Base-by-base conservation (phyloP, 2,113 vertebrate genomes). In the Phocoena phocoena region DNA sequence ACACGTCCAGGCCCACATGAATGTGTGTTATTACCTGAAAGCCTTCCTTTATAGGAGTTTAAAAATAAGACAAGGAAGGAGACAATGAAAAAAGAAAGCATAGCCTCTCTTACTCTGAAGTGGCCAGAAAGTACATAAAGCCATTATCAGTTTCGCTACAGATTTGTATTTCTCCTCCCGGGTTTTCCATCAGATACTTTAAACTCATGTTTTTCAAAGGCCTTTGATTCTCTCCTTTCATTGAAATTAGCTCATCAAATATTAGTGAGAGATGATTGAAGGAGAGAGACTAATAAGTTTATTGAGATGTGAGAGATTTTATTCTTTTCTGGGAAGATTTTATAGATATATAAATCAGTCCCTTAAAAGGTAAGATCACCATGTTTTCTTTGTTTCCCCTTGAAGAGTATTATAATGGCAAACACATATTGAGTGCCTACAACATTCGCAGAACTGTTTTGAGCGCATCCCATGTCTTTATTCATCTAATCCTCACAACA, bases 171-270 rank as follows among this genome's bases (percentile, higher is more conserved):
- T 96, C 38, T 89, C 26, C 73, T 94, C 71, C 85, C 62, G 15
- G 10, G 10, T 79, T 92, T 77, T 92, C n/a, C 21, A 11, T 93
- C 65, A 70, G 63, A 85, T 63, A 92, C 13, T 92, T 95, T 79
- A 87, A 90, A 65, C 41, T 97, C 47, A 15, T 55, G 70, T 97
- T 97, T 93, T 92, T 93, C 83, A 96, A 94, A 95, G 50, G 25
- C 47, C 41, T 95, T 95, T 93, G 70, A 79, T 88, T 79, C 88
- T 82, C 11, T 13, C 31, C 31, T 60, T 63, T 90, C 71, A 93
- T 93, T 96, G 88, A 90, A 88, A 96, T 76, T 89, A 83, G 26
- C n/a, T 80, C 74, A 90, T 89, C 93, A 96, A 63, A 79, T 96
- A 79, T 87, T 93, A 84, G 84, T 70, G 62, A 96, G 62, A 91